Percentiles rank a stretch among this genome's conserved stretches.
Conservation (phyloP, 2,888 invertebrate species). For the Callyntrura guangdongensis region DNA sequence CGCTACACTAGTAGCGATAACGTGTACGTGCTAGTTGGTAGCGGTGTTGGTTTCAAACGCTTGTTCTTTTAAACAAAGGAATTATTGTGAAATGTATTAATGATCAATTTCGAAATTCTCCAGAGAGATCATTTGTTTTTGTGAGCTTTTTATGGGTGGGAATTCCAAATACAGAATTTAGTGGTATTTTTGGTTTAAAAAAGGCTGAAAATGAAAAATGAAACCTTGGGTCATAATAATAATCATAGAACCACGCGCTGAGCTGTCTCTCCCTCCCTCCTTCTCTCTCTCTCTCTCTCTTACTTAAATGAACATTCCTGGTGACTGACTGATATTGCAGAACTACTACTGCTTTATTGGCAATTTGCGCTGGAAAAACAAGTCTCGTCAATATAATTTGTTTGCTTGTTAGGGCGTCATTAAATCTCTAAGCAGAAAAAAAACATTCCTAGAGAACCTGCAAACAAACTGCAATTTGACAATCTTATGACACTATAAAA, state of each 20-base stretch:
- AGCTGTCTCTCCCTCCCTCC: no score
- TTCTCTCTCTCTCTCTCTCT: neutral
- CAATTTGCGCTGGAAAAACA: neutral
- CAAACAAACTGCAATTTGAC: neutral
- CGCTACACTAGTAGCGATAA: no score
- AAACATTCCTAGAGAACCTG: neutral
- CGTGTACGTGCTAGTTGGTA: neutral
- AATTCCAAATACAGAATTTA: constrained; percentile 21
- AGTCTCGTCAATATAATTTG: neutral
- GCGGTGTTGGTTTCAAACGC: neutral
- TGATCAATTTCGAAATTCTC: constrained; percentile 30
- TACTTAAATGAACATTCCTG: neutral
- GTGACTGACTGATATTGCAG: neutral
- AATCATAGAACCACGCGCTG: neutral
- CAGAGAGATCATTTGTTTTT: constrained; percentile 27
- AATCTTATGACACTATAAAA: no score
- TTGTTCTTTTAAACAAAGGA: neutral
- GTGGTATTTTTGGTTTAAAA: neutral
- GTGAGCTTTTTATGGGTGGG: constrained; percentile 7
- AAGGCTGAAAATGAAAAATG: neutral
- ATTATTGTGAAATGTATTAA: constrained; percentile 21
- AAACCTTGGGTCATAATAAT: neutral
- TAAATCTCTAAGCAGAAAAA: neutral
- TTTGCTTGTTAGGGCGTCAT: neutral
- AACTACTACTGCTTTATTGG: constrained; percentile 31